phyloP scores from a whole-genome alignment of 1,140 invertebrate genomes.

The Mizuhopecten yessoensis region DNA sequence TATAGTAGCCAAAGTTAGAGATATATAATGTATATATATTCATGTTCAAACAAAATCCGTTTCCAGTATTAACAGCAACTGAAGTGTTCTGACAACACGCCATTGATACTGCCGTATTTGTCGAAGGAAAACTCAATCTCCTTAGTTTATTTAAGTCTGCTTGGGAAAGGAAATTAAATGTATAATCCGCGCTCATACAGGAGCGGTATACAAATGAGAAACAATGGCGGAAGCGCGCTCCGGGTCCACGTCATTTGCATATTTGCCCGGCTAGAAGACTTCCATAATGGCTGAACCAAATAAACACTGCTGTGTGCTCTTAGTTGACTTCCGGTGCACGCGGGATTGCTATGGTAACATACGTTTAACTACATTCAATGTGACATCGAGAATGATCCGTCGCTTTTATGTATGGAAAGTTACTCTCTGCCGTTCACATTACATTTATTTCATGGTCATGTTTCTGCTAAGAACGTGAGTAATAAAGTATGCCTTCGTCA shows the following conservation, averaged over 20 bases:
- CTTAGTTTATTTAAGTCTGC: slow-evolving; percentile 39
- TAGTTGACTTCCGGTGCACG: slow-evolving; percentile 56
- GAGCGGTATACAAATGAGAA: slow-evolving; percentile 37
- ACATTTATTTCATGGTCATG: slow-evolving; percentile 39
- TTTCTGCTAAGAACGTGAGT: slow-evolving; percentile 32
- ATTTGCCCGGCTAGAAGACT: slow-evolving; percentile 52
- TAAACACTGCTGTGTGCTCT: slow-evolving; percentile 60
- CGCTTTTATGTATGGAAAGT: slow-evolving; percentile 38
- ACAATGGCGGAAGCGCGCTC: slow-evolving; percentile 36
- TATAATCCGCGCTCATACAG: slow-evolving; percentile 26
- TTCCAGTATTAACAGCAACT: slow-evolving; percentile 33
- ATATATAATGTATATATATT: slow-evolving; percentile 17
- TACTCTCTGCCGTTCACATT: slow-evolving; percentile 32
- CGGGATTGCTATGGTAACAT: slow-evolving; percentile 53
- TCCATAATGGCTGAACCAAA: slow-evolving; percentile 57
- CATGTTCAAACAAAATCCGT: background rate
- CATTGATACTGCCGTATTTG: slow-evolving; percentile 38
- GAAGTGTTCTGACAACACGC: slow-evolving; percentile 31
- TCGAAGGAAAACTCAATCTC: slow-evolving; percentile 33
- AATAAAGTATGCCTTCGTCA: slow-evolving; percentile 34
- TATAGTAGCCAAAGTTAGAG: background rate
- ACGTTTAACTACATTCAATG: slow-evolving; percentile 43
- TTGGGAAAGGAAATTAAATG: slow-evolving; percentile 29
- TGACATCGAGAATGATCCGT: slow-evolving; percentile 24
- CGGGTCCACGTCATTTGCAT: slow-evolving; percentile 29